Conservation (phyloP, 2,113 vertebrate species). For the Lasiurus cinereus region DNA sequence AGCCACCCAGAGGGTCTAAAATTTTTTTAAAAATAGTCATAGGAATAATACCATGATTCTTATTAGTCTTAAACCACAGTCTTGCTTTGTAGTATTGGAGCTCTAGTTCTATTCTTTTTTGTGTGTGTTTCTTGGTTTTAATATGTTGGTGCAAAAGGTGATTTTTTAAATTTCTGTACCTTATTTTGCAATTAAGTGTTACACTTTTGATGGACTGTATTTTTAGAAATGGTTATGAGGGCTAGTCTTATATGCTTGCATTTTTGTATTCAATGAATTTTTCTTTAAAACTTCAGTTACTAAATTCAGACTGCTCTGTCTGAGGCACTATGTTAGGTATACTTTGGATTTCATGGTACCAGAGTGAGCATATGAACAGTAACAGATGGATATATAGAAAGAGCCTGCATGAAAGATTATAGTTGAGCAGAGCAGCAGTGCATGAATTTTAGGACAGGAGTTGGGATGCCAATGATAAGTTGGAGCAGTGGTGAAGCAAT, state of each 20-base stretch:
- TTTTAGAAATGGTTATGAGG: constrained; percentile 50
- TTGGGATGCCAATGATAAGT: constrained; percentile 37
- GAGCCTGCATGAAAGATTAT: not conserved
- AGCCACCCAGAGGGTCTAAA: not conserved
- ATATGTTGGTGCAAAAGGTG: not conserved
- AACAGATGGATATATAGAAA: not conserved
- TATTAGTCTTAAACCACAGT: not conserved
- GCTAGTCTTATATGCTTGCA: not conserved
- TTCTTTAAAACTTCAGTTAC: constrained; percentile 35
- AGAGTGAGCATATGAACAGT: not conserved
- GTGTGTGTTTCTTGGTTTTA: constrained; percentile 33
- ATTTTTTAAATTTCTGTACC: not conserved
- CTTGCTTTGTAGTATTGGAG: not conserved
- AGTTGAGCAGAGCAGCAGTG: constrained; percentile 12
- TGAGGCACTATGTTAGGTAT: not conserved
- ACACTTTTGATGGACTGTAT: constrained; percentile 47
- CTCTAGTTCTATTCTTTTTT: constrained; percentile 3
- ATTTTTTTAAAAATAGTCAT: not conserved
- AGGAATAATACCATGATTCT: not conserved
- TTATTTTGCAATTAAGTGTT: constrained; percentile 12
- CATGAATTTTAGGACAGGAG: constrained; percentile 24
- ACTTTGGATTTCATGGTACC: not conserved
- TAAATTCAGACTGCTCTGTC: not conserved
- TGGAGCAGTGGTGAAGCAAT: constrained; percentile 24
- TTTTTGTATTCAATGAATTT: constrained; percentile 17